Conservation (phyloP, 2,797 vertebrate species). For the Cossypha caffra region DNA sequence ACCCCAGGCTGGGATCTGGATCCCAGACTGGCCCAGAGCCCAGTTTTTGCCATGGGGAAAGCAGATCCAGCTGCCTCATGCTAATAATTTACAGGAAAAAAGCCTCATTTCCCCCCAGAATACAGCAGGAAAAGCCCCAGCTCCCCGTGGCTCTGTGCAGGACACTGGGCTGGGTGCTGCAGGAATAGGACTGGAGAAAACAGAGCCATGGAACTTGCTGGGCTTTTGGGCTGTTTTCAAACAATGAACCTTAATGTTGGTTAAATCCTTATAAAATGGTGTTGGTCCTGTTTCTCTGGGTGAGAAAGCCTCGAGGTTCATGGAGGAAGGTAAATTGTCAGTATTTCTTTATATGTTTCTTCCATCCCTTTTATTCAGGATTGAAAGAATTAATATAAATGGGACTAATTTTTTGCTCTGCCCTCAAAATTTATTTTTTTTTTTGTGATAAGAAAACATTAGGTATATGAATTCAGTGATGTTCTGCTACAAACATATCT, state of each 20-base stretch:
- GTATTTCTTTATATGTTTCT: not conserved
- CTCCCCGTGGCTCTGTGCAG: not conserved
- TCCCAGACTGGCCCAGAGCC: not conserved
- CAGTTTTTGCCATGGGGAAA: not conserved
- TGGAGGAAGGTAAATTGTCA: not conserved
- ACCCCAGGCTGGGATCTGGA: not conserved
- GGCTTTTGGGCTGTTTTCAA: not conserved
- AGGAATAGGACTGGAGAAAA: not conserved
- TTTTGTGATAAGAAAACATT: not conserved
- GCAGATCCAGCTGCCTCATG: not conserved
- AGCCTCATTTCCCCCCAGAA: not conserved
- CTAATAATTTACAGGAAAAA: not conserved
- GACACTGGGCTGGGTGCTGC: not conserved
- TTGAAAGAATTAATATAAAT: not conserved
- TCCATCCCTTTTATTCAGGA: not conserved
- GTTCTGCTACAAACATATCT: not conserved
- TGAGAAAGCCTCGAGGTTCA: rapidly evolving
- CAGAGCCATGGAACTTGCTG: not conserved
- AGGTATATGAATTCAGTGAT: not conserved
- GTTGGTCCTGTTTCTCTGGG: not conserved
- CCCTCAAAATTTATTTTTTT: not conserved
- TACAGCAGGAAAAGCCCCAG: not conserved
- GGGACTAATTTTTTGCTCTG: not conserved
- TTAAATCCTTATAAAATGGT: not conserved
- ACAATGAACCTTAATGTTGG: not conserved